Conservation (phyloP, 2,797 vertebrate species). For the Diglossa cyanea region DNA sequence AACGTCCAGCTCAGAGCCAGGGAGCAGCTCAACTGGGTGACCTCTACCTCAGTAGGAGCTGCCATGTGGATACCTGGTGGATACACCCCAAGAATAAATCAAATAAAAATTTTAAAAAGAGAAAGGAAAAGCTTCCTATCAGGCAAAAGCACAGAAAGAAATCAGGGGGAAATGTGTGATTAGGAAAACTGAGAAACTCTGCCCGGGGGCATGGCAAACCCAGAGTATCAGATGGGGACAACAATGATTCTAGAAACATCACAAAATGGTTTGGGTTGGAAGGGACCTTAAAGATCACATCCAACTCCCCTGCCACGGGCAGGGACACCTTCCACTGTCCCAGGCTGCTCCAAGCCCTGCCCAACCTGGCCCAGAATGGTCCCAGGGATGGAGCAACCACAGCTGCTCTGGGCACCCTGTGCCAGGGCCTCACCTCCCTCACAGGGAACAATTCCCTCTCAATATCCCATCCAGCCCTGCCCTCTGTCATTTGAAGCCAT, state of each 20-base stretch:
- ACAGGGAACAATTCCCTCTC: background rate
- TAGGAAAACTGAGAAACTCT: background rate
- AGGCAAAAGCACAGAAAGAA: background rate
- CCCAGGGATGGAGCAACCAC: background rate
- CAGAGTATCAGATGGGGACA: background rate
- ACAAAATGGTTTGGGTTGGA: background rate
- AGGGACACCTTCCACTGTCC: background rate
- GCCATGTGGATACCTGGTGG: background rate
- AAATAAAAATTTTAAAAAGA: background rate
- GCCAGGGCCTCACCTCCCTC: background rate
- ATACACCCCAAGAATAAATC: background rate
- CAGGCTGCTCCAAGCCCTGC: background rate
- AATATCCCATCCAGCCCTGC: background rate
- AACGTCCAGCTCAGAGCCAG: background rate
- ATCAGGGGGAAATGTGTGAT: fast-evolving
- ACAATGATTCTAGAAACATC: background rate
- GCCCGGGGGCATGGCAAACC: background rate
- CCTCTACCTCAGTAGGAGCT: background rate
- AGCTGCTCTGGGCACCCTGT: background rate
- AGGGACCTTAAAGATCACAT: background rate
- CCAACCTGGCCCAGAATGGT: background rate
- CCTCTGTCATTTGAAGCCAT: background rate
- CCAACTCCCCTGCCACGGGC: background rate
- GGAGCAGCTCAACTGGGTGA: background rate
- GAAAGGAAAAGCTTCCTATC: background rate